Evolutionary conservation across 2,888 invertebrate species (phyloP).

Genomic region (Xestia ashworthii): DNA sequence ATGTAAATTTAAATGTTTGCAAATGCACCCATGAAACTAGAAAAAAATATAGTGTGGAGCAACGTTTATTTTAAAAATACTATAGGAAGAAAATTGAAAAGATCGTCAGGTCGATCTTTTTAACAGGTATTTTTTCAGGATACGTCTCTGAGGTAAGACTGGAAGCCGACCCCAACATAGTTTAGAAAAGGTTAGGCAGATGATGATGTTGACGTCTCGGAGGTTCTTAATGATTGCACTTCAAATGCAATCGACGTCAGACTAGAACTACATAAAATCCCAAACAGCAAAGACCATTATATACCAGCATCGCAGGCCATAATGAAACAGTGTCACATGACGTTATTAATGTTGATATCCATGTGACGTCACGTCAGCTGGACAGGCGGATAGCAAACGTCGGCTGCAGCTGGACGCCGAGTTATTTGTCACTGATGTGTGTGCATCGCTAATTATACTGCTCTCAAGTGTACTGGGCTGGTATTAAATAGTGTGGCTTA

Average conservation of each 20-base stretch:
- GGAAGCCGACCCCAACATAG: too few species aligned
- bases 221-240: background rate
- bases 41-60: background rate
- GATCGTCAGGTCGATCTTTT: too few species aligned
- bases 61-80: background rate
- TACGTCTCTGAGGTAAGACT: background rate
- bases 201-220: too few species aligned
- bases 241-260: background rate
- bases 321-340: constrained; percentile 39
- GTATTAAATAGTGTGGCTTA: constrained; percentile 38
- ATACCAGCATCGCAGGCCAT: background rate
- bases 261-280: background rate
- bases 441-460: constrained; percentile 50
- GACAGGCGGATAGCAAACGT: constrained; percentile 42
- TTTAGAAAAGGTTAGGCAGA: too few species aligned
- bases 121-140: background rate
- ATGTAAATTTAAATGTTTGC: background rate
- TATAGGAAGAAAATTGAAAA: too few species aligned
- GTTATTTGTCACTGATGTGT: constrained; percentile 42
- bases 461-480: constrained; percentile 37
- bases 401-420: constrained; percentile 55
- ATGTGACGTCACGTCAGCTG: constrained; percentile 32
- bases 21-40: background rate
- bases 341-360: constrained; percentile 34
- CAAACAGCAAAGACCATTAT: background rate